phyloP scores from a whole-genome alignment of 2,797 vertebrate genomes.

The Dicrostonyx torquatus region DNA sequence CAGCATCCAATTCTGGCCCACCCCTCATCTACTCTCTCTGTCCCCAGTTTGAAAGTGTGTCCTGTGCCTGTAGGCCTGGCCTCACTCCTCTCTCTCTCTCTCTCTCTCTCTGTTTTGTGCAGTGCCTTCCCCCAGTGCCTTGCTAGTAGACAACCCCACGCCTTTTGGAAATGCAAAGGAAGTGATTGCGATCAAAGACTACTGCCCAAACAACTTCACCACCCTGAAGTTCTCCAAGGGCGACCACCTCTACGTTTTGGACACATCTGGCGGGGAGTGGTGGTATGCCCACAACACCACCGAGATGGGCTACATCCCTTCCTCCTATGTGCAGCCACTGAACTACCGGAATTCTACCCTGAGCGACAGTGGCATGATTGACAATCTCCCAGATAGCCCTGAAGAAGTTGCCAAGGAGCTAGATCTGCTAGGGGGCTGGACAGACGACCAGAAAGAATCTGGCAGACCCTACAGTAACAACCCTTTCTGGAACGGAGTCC shows the following conservation, averaged over 20 bases:
- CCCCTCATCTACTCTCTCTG: accelerated
- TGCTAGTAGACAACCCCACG: slow-evolving; percentile 90
- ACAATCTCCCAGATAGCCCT: slow-evolving; percentile 91
- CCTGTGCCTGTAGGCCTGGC: accelerated
- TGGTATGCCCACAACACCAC: slow-evolving; percentile 99
- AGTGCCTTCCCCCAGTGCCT: slow-evolving; percentile 99
- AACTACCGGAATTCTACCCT: slow-evolving; percentile 92
- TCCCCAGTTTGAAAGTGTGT: accelerated
- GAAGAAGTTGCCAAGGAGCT: slow-evolving; percentile 92
- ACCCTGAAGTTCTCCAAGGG: slow-evolving; percentile 97
- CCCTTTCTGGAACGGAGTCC: slow-evolving; percentile 89
- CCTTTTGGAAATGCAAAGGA: slow-evolving; percentile 94
- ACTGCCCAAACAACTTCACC: slow-evolving; percentile 96
- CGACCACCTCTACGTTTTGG: slow-evolving; percentile 95
- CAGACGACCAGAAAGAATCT: slow-evolving; percentile 82
- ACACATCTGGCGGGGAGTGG: slow-evolving; percentile 96
- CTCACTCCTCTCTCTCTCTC: slow-evolving; percentile 66
- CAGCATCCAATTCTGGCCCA: accelerated
- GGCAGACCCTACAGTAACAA: slow-evolving; percentile 86
- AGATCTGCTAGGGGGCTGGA: slow-evolving; percentile 92
- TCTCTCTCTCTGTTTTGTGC: slow-evolving; percentile 75
- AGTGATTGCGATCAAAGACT: slow-evolving; percentile 97
- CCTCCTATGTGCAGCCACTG: slow-evolving; percentile 94
- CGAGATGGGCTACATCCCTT: slow-evolving; percentile 98
- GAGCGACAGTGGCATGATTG: slow-evolving; percentile 97